Evolutionary conservation across 2,797 vertebrate genomes (phyloP).

Genomic region (Tachyglossus aculeatus): DNA sequence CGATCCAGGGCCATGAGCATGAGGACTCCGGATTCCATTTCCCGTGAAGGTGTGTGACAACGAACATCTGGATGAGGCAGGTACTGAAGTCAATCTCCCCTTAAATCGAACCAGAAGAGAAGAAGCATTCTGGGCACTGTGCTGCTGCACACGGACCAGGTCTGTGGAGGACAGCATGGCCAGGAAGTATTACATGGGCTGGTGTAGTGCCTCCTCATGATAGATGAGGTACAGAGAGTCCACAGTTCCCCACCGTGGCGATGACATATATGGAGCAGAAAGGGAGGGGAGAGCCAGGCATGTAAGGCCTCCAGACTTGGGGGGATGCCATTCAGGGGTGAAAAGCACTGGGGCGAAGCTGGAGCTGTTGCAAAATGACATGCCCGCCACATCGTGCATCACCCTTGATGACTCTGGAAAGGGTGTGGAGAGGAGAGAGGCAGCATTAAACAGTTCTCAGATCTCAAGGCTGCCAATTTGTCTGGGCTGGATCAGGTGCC

Average conservation of each 20-base stretch:
- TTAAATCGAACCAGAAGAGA: too few relatives aligned
- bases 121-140: slow-evolving; percentile 65
- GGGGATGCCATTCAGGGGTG: slow-evolving; percentile 16
- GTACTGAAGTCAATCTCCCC: slow-evolving; percentile 63
- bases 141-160: slow-evolving; percentile 66
- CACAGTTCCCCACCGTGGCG: slow-evolving; percentile 33
- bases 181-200: slow-evolving; percentile 77
- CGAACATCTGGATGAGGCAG: slow-evolving; percentile 75
- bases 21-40: slow-evolving; percentile 74
- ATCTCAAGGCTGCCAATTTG: too few relatives aligned
- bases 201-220: slow-evolving; percentile 60
- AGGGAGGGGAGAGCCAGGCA: slow-evolving; percentile 38
- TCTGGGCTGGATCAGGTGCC: too few relatives aligned
- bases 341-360: slow-evolving; percentile 11
- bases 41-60: slow-evolving; percentile 74
- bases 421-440: too few relatives aligned
- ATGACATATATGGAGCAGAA: slow-evolving; percentile 43
- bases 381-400: too few relatives aligned
- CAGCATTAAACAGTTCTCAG: too few relatives aligned
- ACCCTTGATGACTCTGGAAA: too few relatives aligned
- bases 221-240: slow-evolving; percentile 41
- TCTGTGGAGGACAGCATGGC: slow-evolving; percentile 75
- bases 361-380: too few relatives aligned
- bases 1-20: slow-evolving; percentile 77
- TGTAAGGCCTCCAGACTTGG: slow-evolving; percentile 19